Evolutionary conservation across 2,113 vertebrate species (phyloP).

Genomic region (Psittacus erithacus): DNA sequence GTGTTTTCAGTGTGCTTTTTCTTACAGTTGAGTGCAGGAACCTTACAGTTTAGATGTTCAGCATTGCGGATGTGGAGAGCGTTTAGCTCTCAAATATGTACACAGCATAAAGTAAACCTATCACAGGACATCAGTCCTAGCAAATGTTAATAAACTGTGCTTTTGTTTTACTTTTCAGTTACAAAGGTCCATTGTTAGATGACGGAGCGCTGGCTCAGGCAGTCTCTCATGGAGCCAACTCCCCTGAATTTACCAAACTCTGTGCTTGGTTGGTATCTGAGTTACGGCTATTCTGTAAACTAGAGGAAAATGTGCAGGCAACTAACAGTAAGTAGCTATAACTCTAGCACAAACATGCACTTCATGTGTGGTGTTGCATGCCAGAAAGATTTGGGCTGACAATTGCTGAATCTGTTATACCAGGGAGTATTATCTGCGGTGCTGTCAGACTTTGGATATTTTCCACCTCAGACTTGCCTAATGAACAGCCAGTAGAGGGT

Average conservation of each 20-base stretch:
- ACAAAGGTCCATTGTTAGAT: conserved; percentile 95
- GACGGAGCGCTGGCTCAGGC: conserved; percentile 87
- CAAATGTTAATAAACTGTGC: conserved; percentile 17
- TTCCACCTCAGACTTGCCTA: neutral
- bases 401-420: neutral
- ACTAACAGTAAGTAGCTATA: conserved; percentile 89
- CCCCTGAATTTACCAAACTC: conserved; percentile 94
- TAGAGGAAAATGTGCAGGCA: conserved; percentile 96
- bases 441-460: neutral
- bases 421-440: neutral
- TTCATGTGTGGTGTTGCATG: neutral
- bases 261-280: conserved; percentile 94
- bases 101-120: neutral
- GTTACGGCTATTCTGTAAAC: conserved; percentile 87
- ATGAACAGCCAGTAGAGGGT: neutral
- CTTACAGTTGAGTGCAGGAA: neutral
- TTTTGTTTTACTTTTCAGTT: conserved; percentile 78
- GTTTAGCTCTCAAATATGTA: neutral
- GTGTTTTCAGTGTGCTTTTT: neutral
- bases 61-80: neutral
- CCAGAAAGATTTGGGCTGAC: neutral
- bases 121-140: neutral
- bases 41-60: neutral
- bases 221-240: conserved; percentile 83
- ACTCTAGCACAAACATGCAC: neutral